Evolutionary conservation across 2,113 vertebrate genomes (phyloP), one percentile per base, ranked within the genome.

Genomic region (Varanus salvator): DNA sequence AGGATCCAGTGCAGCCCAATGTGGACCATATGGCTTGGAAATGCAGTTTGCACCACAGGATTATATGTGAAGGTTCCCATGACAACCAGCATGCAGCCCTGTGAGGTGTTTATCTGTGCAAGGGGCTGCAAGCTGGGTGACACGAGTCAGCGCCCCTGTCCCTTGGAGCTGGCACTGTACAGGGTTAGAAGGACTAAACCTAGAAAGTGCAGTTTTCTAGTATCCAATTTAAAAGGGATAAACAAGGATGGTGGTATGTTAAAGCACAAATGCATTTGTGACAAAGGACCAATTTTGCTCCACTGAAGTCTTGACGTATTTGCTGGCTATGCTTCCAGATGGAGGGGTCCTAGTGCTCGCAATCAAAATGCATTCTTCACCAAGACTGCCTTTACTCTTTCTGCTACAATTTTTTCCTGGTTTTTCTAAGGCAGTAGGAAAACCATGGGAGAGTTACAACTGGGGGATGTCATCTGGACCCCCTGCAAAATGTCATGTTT

Each of bases 61-160:
- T 66, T 80, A 66, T 85, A 80, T 27, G 29, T 34, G 9, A 85
- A 85, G 76, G 88, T 88, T 88, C 66, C 90, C 75, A 88, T 88
- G 86, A 85, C 81, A 91, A 87, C 86, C 29, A 64, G 38, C 64
- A 29, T 17, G 14, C 57, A 84, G 85, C 80, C 29, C n/a, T 44
- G 57, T 60, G 52, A 85, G n/a, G 21, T 44, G 57, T 71, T 78
- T 71, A 85, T 48, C 29, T 50, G 74, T 64, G 64, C 52, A 80
- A 80, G 31, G 90, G 66, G 76, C 8, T 25, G 27, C 21, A 34
- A 66, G 60, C 29, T 14, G 64, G 27, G 50, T 54, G 8, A 57
- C 21, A 80, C 0, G 17, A 85, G 38, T 71, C 66, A 72, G 6
- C 48, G 6, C 15, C 9, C 66, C n/a, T 25, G 48, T 44, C n/a